Base-by-base conservation (phyloP, 2,113 vertebrate genomes). In the Trematocara nigrifrons region DNA sequence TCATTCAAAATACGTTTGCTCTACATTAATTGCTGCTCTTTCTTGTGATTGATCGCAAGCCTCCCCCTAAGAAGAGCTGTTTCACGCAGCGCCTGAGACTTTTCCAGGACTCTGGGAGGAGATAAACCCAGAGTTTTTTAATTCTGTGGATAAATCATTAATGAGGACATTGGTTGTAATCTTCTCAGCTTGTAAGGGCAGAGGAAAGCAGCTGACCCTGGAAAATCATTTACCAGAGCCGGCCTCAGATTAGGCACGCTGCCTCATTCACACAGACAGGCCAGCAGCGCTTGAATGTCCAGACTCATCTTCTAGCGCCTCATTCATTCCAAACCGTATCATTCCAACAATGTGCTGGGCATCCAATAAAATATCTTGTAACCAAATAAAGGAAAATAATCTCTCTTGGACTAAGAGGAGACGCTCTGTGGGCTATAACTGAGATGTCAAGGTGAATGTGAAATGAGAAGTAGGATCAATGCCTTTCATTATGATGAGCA, bases 141-240 rank as follows among this genome's bases (percentile, higher is more conserved):
- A 89, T 91, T 87, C 86, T 11, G 1, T n/a, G 81, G 93, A 93
- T 95, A 86, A 96, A 94, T 95, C 93, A 92, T 94, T 94, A 93
- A 92, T 90, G 93, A 82, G 86, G 80, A 85, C 81, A 79, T 81
- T 71, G 79, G 83, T 78, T 81, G 84, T 94, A 93, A 94, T 95
- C 93, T 93, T 49, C 56, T 90, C 10, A 11, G 81, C 81, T 92
- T 93, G 87, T 82, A 66, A 89, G 83, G 89, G 86, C 90, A 88
- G 59, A 83, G 79, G 22, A 69, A 88, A 90, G 92, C 92, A 89
- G 87, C 90, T 91, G 87, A 93, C 92, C 90, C 90, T 81, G 78
- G 91, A 82, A 94, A 95, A 94, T 94, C 87, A 94, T 96, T 94
- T 80, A 94, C 91, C 49, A 88, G 82, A 59, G 80, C 83, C 84